These are phyloP conservation scores for Pseudococcus jackbeardsleyi DNA, from an alignment of 2,888 invertebrate genomes.

Conservation along the genomic window DNA sequence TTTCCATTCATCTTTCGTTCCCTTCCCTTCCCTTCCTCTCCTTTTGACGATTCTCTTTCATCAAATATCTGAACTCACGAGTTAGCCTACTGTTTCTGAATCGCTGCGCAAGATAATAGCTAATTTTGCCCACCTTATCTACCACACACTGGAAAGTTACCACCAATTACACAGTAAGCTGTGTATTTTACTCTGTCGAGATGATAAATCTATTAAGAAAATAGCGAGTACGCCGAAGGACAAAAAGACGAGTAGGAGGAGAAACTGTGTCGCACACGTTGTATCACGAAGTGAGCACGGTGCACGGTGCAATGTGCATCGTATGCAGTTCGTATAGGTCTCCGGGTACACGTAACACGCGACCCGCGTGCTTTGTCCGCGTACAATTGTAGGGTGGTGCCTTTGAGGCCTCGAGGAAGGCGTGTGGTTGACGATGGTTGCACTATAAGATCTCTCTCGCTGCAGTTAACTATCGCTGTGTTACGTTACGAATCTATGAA, in stretches of 20 bases:
- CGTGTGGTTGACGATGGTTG: not conserved
- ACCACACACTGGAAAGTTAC: not conserved
- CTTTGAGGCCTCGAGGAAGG: not conserved
- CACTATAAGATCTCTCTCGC: not conserved
- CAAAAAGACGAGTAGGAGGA: not conserved
- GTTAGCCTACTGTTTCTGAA: not conserved
- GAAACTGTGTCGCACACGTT: constrained; percentile 49
- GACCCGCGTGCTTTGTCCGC: constrained; percentile 46
- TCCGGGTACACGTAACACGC: constrained; percentile 27
- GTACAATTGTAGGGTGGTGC: not conserved
- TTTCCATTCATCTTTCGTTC: no score
- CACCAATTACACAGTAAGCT: not conserved
- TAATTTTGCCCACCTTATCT: not conserved
- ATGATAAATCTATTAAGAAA: not conserved
- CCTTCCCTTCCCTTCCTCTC: no score
- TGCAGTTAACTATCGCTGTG: not conserved
- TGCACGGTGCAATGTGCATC: no score
- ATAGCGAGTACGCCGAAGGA: not conserved
- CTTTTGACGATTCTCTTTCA: no score
- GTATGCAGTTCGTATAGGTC: no score
- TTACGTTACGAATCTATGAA: not conserved
- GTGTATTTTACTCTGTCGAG: not conserved
- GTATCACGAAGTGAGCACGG: constrained; percentile 31
- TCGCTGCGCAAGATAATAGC: not conserved
- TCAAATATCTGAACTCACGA: no score